Conservation (phyloP, 2,888 invertebrate genomes). For the Andrena camellia region DNA sequence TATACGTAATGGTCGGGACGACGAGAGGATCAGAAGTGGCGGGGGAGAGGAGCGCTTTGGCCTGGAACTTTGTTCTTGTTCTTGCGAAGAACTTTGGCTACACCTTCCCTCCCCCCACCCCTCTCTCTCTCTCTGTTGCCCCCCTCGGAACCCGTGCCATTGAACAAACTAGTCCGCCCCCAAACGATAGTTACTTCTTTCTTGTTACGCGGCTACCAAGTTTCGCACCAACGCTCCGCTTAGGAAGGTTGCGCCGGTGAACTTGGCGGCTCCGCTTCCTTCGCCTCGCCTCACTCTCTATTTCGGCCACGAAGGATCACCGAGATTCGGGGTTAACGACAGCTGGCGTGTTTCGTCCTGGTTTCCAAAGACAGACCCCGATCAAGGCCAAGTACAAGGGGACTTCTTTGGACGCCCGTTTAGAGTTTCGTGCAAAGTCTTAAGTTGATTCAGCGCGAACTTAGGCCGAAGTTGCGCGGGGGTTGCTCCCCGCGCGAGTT, state of each 20-base stretch:
- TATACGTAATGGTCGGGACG: slow-evolving; percentile 69
- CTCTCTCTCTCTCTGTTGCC: slow-evolving; percentile 38
- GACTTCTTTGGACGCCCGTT: slow-evolving; percentile 55
- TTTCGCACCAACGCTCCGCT: slow-evolving; percentile 79
- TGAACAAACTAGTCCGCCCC: slow-evolving; percentile 83
- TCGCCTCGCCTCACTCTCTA: slow-evolving; percentile 69
- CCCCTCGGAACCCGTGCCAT: slow-evolving; percentile 77
- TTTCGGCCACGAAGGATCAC: slow-evolving; percentile 70
- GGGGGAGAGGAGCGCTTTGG: slow-evolving; percentile 67
- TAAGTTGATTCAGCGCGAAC: slow-evolving; percentile 29
- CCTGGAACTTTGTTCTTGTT: slow-evolving; percentile 84
- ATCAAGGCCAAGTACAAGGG: slow-evolving; percentile 67
- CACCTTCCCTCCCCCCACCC: slow-evolving; percentile 68
- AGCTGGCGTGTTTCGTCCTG: slow-evolving; percentile 65
- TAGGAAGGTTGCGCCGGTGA: slow-evolving; percentile 81
- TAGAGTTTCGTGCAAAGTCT: slow-evolving; percentile 38
- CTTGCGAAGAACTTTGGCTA: slow-evolving; percentile 83
- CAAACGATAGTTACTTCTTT: slow-evolving; percentile 84
- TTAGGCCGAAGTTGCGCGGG: slow-evolving; percentile 36
- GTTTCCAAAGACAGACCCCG: slow-evolving; percentile 61
- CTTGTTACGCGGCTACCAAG: slow-evolving; percentile 82
- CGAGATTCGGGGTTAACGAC: slow-evolving; percentile 72
- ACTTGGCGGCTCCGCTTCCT: slow-evolving; percentile 74
- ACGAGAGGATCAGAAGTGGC: slow-evolving; percentile 58
- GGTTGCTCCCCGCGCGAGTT: background rate